Conservation (phyloP, 2,113 vertebrate species). For the Triplophysa dalaica region DNA sequence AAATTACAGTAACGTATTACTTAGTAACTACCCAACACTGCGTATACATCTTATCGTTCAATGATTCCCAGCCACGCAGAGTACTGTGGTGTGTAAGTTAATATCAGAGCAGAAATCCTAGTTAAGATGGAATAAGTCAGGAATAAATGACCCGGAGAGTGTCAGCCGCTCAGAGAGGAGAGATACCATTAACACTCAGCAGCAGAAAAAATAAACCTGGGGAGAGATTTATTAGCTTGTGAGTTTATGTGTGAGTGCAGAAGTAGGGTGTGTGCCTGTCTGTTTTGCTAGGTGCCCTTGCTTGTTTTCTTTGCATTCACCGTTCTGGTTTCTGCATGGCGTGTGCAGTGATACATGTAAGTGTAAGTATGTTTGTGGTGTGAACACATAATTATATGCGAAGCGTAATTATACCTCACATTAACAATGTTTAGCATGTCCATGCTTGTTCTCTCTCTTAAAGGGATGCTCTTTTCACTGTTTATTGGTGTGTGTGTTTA, state of each 20-base stretch:
- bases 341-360: constrained; percentile 32
- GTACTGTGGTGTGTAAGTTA: constrained; percentile 10
- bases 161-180: constrained; percentile 16
- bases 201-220: constrained; percentile 39
- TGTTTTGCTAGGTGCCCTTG: constrained; percentile 51
- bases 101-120: constrained; percentile 24
- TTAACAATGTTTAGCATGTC: constrained; percentile 23
- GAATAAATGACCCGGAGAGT: constrained; percentile 13
- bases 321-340: not conserved
- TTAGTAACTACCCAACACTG: too few relatives aligned
- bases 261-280: not conserved
- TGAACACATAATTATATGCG: constrained; percentile 42
- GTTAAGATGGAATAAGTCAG: constrained; percentile 21
- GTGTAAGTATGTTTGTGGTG: constrained; percentile 29
- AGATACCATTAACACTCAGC: constrained; percentile 26
- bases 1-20: too few relatives aligned
- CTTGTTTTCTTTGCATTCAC: constrained; percentile 38
- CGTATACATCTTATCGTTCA: too few relatives aligned
- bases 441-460: constrained; percentile 16
- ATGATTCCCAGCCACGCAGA: not conserved
- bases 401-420: not conserved
- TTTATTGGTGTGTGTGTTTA: constrained; percentile 32
- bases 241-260: not conserved
- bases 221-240: constrained; percentile 37
- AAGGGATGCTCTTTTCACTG: constrained; percentile 20